Base-by-base conservation (phyloP, 2,797 vertebrate genomes). In the Cyprinella venusta region DNA sequence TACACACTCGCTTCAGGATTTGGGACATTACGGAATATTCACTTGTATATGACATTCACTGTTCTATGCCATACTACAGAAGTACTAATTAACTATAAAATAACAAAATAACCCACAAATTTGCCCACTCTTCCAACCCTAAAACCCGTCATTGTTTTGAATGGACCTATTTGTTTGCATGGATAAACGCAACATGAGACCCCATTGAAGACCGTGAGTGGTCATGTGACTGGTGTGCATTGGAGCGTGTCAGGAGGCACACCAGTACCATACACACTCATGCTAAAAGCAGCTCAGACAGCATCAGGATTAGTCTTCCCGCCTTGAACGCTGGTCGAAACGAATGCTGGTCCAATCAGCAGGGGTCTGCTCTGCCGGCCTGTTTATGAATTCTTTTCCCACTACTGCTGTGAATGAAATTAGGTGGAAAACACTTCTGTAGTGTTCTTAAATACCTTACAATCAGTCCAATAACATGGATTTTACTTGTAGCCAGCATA, bases 231-330 rank as follows among this genome's bases (percentile, higher is more conserved):
- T 59, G 79, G 30, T 68, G 64, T 78, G 40, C 2, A 5, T 24
- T 68, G 48, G 33, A 79, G 77, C 26, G 18, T 78, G 78, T 79
- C 45, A 80, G 40, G 68, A 16, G 36, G 21, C 50, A 40, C 40
- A n/a, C n/a, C n/a, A n/a, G n/a, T n/a, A n/a, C n/a, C n/a, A 71
- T 3, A 50, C 69, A 63, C 69, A 52, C 21, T 45, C 54, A 18
- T 48, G 79, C 79, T 65, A 30, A 65, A 61, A 24, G 63, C 54
- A 80, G 85, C 64, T 86, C 77, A 83, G 85, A 79, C 76, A 9
- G 81, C 3, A 16, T 80, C 63, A 80, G 42, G 85, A 86, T 86
- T 86, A 80, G 85, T 61, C 63, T 71, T 83, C 45, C 69, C 42
- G 54, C 77, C 70, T 75, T 75, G 72, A 79, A 54, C 12, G 9